Evolutionary conservation across 2,888 invertebrate genomes (phyloP), one percentile per base, ranked within the genome.

Genomic region (Macrophya annulata): DNA sequence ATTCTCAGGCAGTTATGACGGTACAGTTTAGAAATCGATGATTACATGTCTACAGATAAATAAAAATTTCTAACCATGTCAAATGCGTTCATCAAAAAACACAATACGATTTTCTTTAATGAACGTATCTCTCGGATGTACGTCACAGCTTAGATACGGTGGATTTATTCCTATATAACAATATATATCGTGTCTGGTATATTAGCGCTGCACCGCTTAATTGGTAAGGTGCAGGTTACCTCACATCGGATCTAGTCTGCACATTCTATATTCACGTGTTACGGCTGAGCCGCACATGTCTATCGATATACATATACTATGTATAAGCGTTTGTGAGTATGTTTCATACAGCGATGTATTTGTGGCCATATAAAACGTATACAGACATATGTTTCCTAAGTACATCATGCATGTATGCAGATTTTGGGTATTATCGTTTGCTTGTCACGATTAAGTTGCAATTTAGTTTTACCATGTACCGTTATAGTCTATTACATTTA

Each of bases 201-300:
- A 74, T 74, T 74, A 45, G 72, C 43, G n/a, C 43, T 74, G 45
- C 45, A 45, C 43, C 3, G 72, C n/a, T 72, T 72, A 45, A 72
- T 72, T 21, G 72, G 45, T 45, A 72, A 72, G 45, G 72, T 74
- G 25, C 25, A 25, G 21, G 25, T 74, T 74, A 45, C 45, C 72
- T 21, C 72, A 45, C 10, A 74, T 72, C 40, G 10, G 45, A 9
- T 21, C 21, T 43, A 45, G 43, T 21, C 0, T 71, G 40, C 25
- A 45, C 45, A n/a, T 43, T 25, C 72, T 45, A 12, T 21, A 43
- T n/a, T 45, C 72, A 10, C 21, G 43, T 74, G 45, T 43, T 45
- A 9, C 45, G 45, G 21, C 25, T 74, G 31, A 31, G 31, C 31
- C 40, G 17, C 71, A 17, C 40, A 15, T 71, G 40, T 37, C 17